These are phyloP conservation scores for Sarcophaga peregrina DNA, from an alignment of 1,140 invertebrate genomes.

Conservation along the genomic window DNA sequence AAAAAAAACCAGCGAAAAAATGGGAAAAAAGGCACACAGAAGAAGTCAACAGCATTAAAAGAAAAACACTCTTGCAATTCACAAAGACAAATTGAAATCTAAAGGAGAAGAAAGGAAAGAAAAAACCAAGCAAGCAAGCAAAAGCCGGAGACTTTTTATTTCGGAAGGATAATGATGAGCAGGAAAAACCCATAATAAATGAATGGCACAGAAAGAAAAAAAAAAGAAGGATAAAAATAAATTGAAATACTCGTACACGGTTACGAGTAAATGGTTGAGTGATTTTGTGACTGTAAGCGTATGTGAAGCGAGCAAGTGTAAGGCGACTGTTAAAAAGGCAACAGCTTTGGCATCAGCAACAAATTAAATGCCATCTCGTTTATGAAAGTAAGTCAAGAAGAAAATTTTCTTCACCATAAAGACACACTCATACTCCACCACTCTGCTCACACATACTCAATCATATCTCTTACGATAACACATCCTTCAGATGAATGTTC, in stretches of 20 bases:
- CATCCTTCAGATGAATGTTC: too few species aligned
- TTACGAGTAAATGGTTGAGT: neutral
- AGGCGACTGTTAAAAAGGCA: neutral
- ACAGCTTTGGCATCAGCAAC: neutral
- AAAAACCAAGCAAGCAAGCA: too few species aligned
- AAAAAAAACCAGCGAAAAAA: too few species aligned
- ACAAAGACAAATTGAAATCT: neutral
- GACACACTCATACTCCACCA: too few species aligned
- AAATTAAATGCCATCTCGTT: neutral
- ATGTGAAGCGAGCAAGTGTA: neutral
- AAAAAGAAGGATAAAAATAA: neutral
- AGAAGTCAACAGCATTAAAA: too few species aligned
- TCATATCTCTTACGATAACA: too few species aligned
- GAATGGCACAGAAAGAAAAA: neutral
- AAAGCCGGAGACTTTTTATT: too few species aligned
- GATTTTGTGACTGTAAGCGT: neutral
- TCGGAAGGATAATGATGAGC: too few species aligned
- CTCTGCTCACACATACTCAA: too few species aligned
- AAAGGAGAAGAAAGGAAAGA: too few species aligned
- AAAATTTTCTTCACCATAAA: constrained; percentile 15
- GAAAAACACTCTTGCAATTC: neutral
- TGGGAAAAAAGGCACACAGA: neutral
- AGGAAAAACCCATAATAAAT: neutral
- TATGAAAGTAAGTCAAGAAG: constrained; percentile 4
- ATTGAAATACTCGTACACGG: neutral